phyloP scores from a whole-genome alignment of 2,888 invertebrate species.

The Euphydryas editha region DNA sequence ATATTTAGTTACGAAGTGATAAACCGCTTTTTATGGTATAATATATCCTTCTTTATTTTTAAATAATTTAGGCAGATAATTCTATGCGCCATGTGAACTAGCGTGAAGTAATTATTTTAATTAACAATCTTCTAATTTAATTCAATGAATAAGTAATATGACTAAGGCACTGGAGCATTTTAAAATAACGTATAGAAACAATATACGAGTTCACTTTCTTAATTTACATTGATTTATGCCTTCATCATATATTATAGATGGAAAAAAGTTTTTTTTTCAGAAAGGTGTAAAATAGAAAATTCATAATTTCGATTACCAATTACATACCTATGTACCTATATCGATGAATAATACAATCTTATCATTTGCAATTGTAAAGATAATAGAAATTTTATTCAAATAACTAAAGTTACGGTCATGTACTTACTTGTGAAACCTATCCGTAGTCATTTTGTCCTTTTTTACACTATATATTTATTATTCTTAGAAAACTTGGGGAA shows the following conservation, averaged over 20 bases:
- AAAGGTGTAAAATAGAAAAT: background rate
- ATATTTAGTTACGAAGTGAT: background rate
- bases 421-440: conserved; percentile 86
- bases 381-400: conserved; percentile 37
- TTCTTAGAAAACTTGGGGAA: conserved; percentile 44
- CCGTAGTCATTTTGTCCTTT: conserved; percentile 79
- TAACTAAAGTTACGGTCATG: conserved; percentile 31
- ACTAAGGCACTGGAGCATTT: background rate
- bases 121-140: conserved; percentile 14
- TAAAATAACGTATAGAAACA: background rate
- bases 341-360: conserved; percentile 51
- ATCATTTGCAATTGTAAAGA: conserved; percentile 50
- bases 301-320: conserved; percentile 3
- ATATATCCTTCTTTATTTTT: background rate
- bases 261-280: background rate
- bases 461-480: conserved; percentile 27
- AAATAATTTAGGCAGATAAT: background rate
- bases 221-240: conserved; percentile 1
- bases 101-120: conserved; percentile 35
- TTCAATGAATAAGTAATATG: conserved; percentile 3
- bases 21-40: background rate
- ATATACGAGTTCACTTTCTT: conserved; percentile 5
- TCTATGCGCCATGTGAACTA: conserved; percentile 24
- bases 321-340: conserved; percentile 22
- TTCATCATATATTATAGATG: background rate